These are phyloP conservation scores for Drosophila sproati DNA, from an alignment of 1,140 invertebrate genomes.

Conservation along the genomic window DNA sequence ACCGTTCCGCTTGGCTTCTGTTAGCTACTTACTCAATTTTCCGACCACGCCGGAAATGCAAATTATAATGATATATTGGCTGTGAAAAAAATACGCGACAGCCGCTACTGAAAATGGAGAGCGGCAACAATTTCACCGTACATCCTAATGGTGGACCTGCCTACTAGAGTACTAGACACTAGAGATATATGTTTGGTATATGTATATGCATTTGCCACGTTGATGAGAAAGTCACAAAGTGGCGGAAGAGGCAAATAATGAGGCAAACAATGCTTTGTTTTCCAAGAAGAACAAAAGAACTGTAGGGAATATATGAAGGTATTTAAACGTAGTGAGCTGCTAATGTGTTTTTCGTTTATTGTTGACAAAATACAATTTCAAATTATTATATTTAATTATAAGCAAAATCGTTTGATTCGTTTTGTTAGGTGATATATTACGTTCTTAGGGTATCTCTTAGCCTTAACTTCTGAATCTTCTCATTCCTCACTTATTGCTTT, in stretches of 20 bases:
- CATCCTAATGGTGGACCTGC: slow-evolving; percentile 22
- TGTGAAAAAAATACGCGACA: slow-evolving; percentile 80
- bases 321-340: background rate
- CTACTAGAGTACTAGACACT: background rate
- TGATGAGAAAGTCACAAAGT: background rate
- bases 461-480: background rate
- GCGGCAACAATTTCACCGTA: slow-evolving; percentile 30
- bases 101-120: slow-evolving; percentile 46
- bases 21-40: slow-evolving; percentile 74
- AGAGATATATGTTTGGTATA: slow-evolving; percentile 2
- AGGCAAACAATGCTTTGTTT: background rate
- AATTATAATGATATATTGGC: slow-evolving; percentile 84
- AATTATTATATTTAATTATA: background rate
- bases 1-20: slow-evolving; percentile 24
- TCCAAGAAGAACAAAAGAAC: too few species aligned
- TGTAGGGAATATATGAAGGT: background rate
- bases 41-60: slow-evolving; percentile 75
- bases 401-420: too few species aligned
- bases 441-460: slow-evolving; percentile 38
- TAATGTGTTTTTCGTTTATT: too few species aligned
- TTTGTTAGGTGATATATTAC: too few species aligned
- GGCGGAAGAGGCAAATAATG: background rate
- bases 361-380: background rate
- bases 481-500: slow-evolving; percentile 48
- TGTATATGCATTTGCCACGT: background rate